A percentile compares a stretch with the other conserved stretches of the same genome.
phyloP scores from a whole-genome alignment of 2,888 invertebrate species.

The Hyppa rectilinea region DNA sequence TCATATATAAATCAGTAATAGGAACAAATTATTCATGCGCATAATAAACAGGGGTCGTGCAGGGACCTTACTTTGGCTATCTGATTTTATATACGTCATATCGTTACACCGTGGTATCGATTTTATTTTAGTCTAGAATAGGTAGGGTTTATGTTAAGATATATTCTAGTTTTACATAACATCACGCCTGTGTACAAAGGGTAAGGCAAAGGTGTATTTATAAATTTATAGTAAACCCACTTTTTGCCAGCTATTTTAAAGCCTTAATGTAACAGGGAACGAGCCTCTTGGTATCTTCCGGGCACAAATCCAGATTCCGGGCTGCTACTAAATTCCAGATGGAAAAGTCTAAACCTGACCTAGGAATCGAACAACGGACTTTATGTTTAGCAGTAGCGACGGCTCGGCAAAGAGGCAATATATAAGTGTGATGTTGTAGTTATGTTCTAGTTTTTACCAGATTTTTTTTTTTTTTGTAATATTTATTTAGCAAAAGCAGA shows the following conservation, averaged over 20 bases:
- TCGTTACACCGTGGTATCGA: slow-evolving; percentile 61
- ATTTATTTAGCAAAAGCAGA: not conserved
- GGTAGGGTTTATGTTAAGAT: slow-evolving; percentile 10
- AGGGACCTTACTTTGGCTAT: slow-evolving; percentile 80
- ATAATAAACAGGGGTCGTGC: slow-evolving; percentile 88
- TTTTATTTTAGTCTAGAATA: slow-evolving; percentile 48
- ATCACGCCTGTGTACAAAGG: not conserved
- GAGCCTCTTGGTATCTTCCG: not conserved
- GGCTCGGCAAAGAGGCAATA: not conserved
- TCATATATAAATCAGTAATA: slow-evolving; percentile 88
- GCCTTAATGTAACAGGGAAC: not conserved
- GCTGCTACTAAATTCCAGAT: not conserved
- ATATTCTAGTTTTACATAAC: slow-evolving; percentile 1
- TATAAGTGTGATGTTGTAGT: not conserved
- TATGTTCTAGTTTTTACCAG: not conserved
- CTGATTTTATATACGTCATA: slow-evolving; percentile 73
- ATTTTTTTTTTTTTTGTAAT: not conserved
- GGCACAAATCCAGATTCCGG: too few relatives aligned
- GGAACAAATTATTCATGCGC: slow-evolving; percentile 89
- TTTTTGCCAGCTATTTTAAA: not conserved
- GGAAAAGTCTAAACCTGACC: not conserved
- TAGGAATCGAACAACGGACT: too few relatives aligned
- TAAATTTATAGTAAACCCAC: not conserved
- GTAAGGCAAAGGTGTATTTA: not conserved
- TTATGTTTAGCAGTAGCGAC: too few relatives aligned